Conservation (phyloP, 2,113 vertebrate species). For the Phalacrocorax aristotelis region DNA sequence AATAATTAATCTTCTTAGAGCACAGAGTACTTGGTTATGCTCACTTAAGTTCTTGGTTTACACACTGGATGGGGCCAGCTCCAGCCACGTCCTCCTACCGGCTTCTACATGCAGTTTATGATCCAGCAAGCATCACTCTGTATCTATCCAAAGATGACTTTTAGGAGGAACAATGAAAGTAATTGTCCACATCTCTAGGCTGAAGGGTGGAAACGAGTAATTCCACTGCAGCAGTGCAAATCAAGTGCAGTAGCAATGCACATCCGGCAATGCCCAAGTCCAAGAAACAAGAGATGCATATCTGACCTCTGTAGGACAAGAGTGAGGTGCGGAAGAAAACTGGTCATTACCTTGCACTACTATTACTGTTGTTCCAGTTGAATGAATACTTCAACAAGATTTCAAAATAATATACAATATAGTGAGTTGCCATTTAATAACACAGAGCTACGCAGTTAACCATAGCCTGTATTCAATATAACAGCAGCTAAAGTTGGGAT, state of each 20-base stretch:
- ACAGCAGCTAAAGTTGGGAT: not conserved
- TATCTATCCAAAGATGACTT: not conserved
- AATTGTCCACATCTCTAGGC: not conserved
- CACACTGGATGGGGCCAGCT: not conserved
- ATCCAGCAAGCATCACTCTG: not conserved
- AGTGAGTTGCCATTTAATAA: not conserved
- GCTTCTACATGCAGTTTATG: not conserved
- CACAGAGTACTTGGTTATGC: not conserved
- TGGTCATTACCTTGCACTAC: not conserved
- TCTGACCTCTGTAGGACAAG: not conserved
- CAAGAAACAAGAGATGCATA: not conserved
- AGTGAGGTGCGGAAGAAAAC: not conserved
- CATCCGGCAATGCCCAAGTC: rapidly evolving
- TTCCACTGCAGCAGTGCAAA: not conserved
- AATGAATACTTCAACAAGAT: not conserved
- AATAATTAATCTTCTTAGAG: not conserved
- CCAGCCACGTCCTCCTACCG: not conserved
- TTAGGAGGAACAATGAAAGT: not conserved
- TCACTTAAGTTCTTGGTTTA: not conserved
- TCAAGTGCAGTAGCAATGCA: not conserved
- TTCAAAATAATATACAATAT: not conserved
- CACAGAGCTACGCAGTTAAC: not conserved
- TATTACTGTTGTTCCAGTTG: not conserved
- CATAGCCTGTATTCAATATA: not conserved
- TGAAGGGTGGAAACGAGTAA: not conserved